Conservation (phyloP, 1,140 invertebrate genomes). For the Drosophila kohkoa region DNA sequence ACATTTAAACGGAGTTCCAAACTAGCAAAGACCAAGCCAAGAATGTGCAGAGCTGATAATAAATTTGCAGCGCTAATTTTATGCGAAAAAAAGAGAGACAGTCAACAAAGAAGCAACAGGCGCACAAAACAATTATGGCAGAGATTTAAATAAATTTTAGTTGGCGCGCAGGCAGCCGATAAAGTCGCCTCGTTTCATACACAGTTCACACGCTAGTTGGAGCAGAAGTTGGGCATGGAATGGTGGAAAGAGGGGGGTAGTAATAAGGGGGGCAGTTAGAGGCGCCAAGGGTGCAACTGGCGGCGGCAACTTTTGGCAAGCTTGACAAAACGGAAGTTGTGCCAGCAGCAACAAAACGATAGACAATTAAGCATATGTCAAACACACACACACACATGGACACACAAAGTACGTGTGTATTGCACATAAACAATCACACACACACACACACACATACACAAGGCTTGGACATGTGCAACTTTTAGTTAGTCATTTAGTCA, state of each 20-base stretch:
- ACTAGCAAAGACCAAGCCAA: constrained; percentile 1
- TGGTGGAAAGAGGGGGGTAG: constrained; percentile 1
- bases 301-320: constrained; percentile 64
- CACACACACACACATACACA: neutral
- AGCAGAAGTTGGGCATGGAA: neutral
- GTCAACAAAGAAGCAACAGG: constrained; percentile 56
- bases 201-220: constrained; percentile 71
- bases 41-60: constrained; percentile 67
- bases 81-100: constrained; percentile 46
- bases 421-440: neutral
- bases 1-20: constrained; percentile 55
- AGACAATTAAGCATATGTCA: constrained; percentile 61
- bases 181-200: constrained; percentile 41
- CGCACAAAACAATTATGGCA: constrained; percentile 74
- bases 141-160: constrained; percentile 79
- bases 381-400: constrained; percentile 8
- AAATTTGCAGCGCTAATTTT: constrained; percentile 74
- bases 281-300: constrained; percentile 65
- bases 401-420: neutral
- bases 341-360: constrained; percentile 30
- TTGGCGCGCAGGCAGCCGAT: constrained; percentile 20
- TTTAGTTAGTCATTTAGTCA: constrained; percentile 46
- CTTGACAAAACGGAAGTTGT: constrained; percentile 65
- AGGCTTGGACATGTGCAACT: constrained; percentile 26
- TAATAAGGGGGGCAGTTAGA: constrained; percentile 6